Conservation (phyloP, 2,113 vertebrate species). For the Tetrax tetrax region DNA sequence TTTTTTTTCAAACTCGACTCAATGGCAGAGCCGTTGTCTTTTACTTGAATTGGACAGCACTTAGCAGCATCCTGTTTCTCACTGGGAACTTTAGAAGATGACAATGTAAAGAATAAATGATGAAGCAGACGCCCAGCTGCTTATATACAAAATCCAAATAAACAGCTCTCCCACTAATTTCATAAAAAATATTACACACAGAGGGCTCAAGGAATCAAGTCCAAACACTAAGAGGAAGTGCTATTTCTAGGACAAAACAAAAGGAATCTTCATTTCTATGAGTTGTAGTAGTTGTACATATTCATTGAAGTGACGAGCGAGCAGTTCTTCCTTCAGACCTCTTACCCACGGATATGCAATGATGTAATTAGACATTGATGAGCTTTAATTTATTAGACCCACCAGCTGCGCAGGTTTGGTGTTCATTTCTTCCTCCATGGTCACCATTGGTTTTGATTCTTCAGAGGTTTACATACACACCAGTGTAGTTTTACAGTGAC, state of each 20-base stretch:
- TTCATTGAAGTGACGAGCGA: not conserved
- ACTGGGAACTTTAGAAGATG: not conserved
- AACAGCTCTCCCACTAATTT: not conserved
- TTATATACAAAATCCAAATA: not conserved
- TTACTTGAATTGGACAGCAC: not conserved
- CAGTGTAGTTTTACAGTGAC: not conserved
- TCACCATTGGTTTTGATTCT: not conserved
- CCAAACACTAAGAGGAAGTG: not conserved
- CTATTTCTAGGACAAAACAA: not conserved
- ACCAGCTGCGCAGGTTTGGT: not conserved
- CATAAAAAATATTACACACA: not conserved
- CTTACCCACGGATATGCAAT: not conserved
- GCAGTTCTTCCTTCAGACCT: conserved; percentile 28
- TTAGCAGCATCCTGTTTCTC: not conserved
- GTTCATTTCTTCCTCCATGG: not conserved
- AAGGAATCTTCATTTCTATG: not conserved
- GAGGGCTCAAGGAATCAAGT: not conserved
- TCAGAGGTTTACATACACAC: not conserved
- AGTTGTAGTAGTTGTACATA: not conserved
- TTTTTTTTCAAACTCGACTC: not conserved
- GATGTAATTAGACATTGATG: not conserved
- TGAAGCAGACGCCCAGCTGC: not conserved
- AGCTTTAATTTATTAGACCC: not conserved
- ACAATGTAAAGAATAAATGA: not conserved
- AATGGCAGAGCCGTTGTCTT: not conserved